phyloP scores from a whole-genome alignment of 2,113 vertebrate species.

The Oreochromis spilurus region DNA sequence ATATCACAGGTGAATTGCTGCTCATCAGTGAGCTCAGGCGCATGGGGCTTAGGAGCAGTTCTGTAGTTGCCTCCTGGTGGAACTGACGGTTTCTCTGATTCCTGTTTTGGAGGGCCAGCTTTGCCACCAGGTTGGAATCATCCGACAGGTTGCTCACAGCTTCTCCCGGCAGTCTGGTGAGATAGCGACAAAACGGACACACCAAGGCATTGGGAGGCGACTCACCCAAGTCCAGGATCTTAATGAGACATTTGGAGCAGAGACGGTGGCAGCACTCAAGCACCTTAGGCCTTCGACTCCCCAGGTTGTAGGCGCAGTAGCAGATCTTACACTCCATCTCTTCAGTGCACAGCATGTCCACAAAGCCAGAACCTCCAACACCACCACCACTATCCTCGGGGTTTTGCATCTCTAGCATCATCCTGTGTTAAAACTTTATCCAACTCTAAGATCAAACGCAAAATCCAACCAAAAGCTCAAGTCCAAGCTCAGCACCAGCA shows the following conservation, averaged over 20 bases:
- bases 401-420: conserved; percentile 72
- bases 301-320: conserved; percentile 85
- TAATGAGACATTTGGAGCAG: conserved; percentile 88
- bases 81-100: conserved; percentile 78
- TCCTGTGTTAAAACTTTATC: conserved; percentile 11
- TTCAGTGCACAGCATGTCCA: conserved; percentile 71
- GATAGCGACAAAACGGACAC: conserved; percentile 90
- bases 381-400: not conserved
- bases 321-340: conserved; percentile 98
- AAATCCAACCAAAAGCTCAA: not conserved
- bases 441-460: not conserved
- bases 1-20: conserved; percentile 66
- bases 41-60: conserved; percentile 86
- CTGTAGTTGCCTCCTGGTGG: conserved; percentile 76
- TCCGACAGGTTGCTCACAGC: conserved; percentile 83
- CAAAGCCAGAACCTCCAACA: conserved; percentile 43
- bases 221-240: conserved; percentile 88
- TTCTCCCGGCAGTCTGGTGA: conserved; percentile 80
- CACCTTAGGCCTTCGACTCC: conserved; percentile 84
- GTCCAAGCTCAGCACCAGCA: not conserved
- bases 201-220: conserved; percentile 81
- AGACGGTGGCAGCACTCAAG: conserved; percentile 88
- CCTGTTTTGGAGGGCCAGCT: conserved; percentile 77
- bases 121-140: conserved; percentile 84
- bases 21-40: conserved; percentile 81